Percentiles rank a stretch among this genome's conserved stretches.
These are phyloP conservation scores for Aradophagus sp. DNA, from an alignment of 1,140 invertebrate species.

Conservation along the genomic window DNA sequence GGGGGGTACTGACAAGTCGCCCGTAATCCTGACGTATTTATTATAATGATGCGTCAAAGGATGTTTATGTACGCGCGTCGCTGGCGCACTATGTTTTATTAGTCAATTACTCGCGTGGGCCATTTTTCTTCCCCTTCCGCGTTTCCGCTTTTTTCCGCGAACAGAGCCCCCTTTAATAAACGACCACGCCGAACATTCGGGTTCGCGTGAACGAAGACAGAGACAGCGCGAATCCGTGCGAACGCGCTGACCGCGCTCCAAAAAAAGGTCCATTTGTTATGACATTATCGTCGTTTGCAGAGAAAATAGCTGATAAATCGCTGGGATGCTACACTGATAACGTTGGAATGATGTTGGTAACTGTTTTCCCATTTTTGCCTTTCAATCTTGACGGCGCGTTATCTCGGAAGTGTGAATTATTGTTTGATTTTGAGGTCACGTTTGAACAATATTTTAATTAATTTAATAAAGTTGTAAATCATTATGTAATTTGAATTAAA, in stretches of 20 bases:
- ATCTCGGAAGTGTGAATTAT: no score
- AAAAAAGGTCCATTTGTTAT: background rate
- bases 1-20: no score
- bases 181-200: conserved; percentile 10
- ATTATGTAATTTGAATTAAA: no score
- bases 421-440: no score
- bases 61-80: conserved; percentile 21
- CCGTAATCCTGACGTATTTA: conserved; percentile 34
- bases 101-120: conserved; percentile 21
- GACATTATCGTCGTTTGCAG: no score
- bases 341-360: no score
- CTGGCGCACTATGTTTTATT: conserved; percentile 21
- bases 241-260: conserved; percentile 21
- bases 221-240: conserved; percentile 8
- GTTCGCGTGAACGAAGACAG: background rate
- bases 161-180: conserved; percentile 32
- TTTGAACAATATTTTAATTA: no score
- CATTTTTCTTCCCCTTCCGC: conserved; percentile 25
- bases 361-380: no score
- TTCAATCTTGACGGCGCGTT: no score
- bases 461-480: no score
- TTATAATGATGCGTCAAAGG: conserved; percentile 27
- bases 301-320: no score
- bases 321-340: no score
- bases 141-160: conserved; percentile 20